phyloP scores from a whole-genome alignment of 2,888 invertebrate species.

The Leucoma salicis region DNA sequence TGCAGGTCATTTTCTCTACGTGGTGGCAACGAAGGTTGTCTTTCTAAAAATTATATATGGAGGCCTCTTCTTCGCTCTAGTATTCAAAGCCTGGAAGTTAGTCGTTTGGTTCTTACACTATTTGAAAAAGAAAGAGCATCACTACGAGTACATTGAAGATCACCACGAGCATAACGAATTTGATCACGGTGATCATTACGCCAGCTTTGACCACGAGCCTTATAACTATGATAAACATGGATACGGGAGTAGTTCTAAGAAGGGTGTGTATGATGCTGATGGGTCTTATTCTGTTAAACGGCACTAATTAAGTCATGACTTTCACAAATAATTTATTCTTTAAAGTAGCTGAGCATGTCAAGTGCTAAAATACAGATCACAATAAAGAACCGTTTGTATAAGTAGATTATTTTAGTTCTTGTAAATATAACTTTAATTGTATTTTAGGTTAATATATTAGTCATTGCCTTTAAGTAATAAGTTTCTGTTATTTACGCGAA shows the following conservation, averaged over 20 bases:
- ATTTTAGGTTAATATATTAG: background rate
- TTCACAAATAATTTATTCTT: no score
- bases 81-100: slow-evolving; percentile 66
- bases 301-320: no score
- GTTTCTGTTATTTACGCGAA: no score
- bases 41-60: slow-evolving; percentile 68
- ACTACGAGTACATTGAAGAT: slow-evolving; percentile 55
- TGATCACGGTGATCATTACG: slow-evolving; percentile 27
- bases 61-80: slow-evolving; percentile 55
- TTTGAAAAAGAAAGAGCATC: slow-evolving; percentile 56
- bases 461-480: background rate
- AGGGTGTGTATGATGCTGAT: slow-evolving; percentile 62
- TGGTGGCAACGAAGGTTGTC: slow-evolving; percentile 64
- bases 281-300: slow-evolving; percentile 64
- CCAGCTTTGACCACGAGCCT: slow-evolving; percentile 21
- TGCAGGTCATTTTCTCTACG: slow-evolving; percentile 72
- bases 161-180: slow-evolving; percentile 36
- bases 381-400: no score
- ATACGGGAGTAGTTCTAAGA: slow-evolving; percentile 30
- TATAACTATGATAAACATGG: slow-evolving; percentile 25
- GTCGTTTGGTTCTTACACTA: slow-evolving; percentile 67
- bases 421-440: background rate
- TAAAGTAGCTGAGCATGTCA: no score
- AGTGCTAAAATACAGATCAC: no score
- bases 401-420: background rate